Evolutionary conservation across 2,888 invertebrate species (phyloP), one percentile per base, ranked within the genome.

Genomic region (Carcina quercana): DNA sequence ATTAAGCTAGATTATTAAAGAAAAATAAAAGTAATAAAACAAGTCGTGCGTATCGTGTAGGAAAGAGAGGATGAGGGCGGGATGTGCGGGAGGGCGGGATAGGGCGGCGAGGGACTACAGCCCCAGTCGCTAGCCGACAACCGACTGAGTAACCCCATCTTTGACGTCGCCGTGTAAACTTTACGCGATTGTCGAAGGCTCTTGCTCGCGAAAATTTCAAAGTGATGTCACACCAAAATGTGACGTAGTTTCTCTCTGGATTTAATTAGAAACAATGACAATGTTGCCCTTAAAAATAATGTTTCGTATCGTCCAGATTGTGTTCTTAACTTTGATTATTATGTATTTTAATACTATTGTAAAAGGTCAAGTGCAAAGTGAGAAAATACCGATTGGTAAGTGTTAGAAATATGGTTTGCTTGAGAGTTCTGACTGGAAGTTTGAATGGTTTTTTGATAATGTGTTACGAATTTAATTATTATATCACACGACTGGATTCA

Each of bases 1-100:
- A 73, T 73, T 71, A 70, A 66, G 71, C 65, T 70, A 66, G 68
- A 73, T 74, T 73, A 76, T 76, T 76, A 72, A 76, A 75, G 71
- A 75, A 76, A 76, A 72, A 76, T 74, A 75, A 73, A 74, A 74
- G 70, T 67, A 73, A 73, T 76, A 71, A 75, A 76, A 73, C 59
- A 69, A 75, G 69, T 67, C 68, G 70, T 74, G 64, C 66, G 66
- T 66, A 68, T 60, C 63, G 56, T 64, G 64, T 61, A 59, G 54
- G 57, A 59, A 56, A 62, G 61, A 45, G 48, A 60, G 59, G 54
- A 59, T 59, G 50, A 51, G 43, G 50, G 52, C n/a, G n/a, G 51
- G 51, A 47, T 36, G 47, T 32, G 42, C 35, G 61, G 63, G 64
- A 50, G 58, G 63, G 46, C 38, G 35, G 62, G 57, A 21, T 43